Evolutionary conservation across 2,797 vertebrate species (phyloP), one percentile per base, ranked within the genome.

Genomic region (Gadopsis bispinosus): DNA sequence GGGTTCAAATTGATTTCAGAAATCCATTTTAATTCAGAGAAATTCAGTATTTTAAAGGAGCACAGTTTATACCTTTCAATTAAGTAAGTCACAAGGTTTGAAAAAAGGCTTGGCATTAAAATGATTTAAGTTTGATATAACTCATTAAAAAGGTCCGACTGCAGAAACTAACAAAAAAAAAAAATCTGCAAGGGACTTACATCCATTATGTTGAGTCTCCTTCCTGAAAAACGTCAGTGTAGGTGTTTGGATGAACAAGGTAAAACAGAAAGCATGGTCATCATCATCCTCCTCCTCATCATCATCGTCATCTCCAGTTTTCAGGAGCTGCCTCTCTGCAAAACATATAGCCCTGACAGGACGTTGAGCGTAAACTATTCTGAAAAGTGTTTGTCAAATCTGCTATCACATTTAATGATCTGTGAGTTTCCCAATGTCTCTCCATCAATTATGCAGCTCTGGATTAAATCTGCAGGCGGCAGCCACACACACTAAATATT

Each of bases 331-430:
- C 76, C 71, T 83, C 39, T 66, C 41, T 75, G 33, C 55, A 70
- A 29, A 80, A 83, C 79, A 56, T 56, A 53, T 3, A 43, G 51
- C 58, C n/a, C 62, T 73, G 66, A 81, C 78, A 76, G 68, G 66
- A 88, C 71, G 41, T 1, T 48, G 81, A 83, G 67, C 75, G 80
- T 85, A 92, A 91, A 87, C 87, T 70, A 86, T 89, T 84, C 83
- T 87, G 86, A 90, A 83, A 86, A 86, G 83, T 91, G 89, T 91
- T 90, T 86, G 78, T 79, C 79, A 90, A 92, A 91, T 88, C 84
- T 80, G 77, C 86, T 51, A 79, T 91, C 89, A 83, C 79, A 87
- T 91, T 93, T 92, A 93, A 93, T 90, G 91, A 93, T 91, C 92
- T 92, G 83, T 91, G 90, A 86, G 86, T 87, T 87, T 88, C 71